Conservation (phyloP, 2,888 invertebrate species). For the Eupithecia subfuscata region DNA sequence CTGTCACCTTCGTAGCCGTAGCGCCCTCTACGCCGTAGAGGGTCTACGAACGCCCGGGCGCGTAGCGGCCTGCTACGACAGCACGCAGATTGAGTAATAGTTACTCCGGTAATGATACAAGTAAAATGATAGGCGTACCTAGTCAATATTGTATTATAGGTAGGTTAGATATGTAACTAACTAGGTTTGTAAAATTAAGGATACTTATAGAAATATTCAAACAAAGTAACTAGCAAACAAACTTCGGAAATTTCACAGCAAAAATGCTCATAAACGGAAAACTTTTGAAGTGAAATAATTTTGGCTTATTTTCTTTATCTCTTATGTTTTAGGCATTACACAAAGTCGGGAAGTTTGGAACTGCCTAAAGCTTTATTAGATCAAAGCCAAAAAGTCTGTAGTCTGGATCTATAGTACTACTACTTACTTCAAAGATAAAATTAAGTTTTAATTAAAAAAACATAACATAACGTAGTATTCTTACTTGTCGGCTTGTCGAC, state of each 20-base stretch:
- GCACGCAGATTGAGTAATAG: not conserved
- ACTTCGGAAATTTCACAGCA: not conserved
- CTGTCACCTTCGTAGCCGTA: slow-evolving; percentile 46
- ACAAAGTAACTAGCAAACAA: not conserved
- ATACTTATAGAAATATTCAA: not conserved
- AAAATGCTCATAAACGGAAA: not conserved
- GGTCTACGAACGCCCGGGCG: slow-evolving; percentile 49
- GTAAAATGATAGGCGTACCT: not conserved
- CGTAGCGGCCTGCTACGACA: slow-evolving; percentile 21
- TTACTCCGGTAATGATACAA: not conserved
- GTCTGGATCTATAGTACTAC: not conserved
- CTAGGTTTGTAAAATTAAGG: not conserved
- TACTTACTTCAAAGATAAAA: not conserved
- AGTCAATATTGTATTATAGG: not conserved
- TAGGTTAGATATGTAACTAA: not conserved
- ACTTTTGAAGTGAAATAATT: not conserved
- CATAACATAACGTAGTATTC: not conserved
- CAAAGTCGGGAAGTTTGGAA: not conserved
- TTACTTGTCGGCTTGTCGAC: not conserved
- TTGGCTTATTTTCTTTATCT: not conserved
- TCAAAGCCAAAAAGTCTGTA: not conserved
- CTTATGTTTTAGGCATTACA: not conserved
- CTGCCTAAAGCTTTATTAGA: not conserved
- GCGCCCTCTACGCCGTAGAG: slow-evolving; percentile 45
- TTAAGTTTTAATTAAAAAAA: not conserved